Base-by-base conservation (phyloP, 2,113 vertebrate species). In the Prolemur simus region DNA sequence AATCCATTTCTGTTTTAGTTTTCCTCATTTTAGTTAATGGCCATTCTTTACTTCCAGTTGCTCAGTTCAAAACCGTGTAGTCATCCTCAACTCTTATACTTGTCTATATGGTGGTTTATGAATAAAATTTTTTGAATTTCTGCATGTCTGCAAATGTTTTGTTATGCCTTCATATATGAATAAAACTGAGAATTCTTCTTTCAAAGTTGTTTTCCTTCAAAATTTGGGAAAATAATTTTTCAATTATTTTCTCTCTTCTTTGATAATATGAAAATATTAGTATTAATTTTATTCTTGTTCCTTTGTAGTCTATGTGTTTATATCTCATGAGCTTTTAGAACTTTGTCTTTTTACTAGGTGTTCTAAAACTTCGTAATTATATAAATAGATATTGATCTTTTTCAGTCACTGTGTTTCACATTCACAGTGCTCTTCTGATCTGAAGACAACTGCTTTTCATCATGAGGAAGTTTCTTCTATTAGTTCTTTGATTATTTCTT, bases 311-410 rank as follows among this genome's bases (percentile, higher is more conserved):
- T 77, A 64, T 25, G 4, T 47, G 49, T 63, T 71, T 71, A 8
- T 63, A 45, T 45, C 73, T 63, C n/a, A 52, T 8, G 12, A 78
- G 11, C 15, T 74, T 80, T 87, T 49, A 86, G 49, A 95, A 78
- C 45, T 42, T 42, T 91, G 10, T 42, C 64, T 32, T 95, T 37
- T 95, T 71, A 63, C 52, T n/a, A 34, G 21, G 56, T 69, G 34
- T 34, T 91, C 37, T 58, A 92, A 92, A 84, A 89, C 76, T 66
- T 76, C n/a, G 66, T 42, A 91, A 85, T 85, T 86, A 71, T 54
- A 87, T 71, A 87, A 87, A 86, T 1, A 78, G 11, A 69, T 17
- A 17, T 23, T 73, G 29, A 63, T 63, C 17, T 71, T 87, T 95
- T 95, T n/a, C 82, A 63, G 52, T 87, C 10, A 86, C 42, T 29